These are phyloP conservation scores for Nycticryphes semicollaris DNA, from an alignment of 2,113 vertebrate genomes.

Conservation along the genomic window DNA sequence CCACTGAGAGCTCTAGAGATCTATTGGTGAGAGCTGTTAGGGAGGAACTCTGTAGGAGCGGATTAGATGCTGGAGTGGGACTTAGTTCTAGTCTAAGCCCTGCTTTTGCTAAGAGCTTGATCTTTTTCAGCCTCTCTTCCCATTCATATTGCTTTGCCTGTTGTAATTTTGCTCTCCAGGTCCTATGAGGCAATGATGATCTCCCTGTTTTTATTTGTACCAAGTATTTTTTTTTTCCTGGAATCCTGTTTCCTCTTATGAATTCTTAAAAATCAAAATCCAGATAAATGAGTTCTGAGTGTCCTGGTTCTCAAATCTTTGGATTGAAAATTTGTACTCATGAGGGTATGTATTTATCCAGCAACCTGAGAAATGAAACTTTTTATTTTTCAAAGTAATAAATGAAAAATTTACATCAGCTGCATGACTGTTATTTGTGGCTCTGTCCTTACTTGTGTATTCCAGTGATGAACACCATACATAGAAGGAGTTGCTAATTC, in stretches of 20 bases:
- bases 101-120: background rate
- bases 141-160: background rate
- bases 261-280: background rate
- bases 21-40: background rate
- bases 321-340: background rate
- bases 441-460: background rate
- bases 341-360: background rate
- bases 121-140: background rate
- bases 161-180: background rate
- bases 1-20: background rate
- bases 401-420: background rate
- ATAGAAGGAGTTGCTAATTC: background rate
- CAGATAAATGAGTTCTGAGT: background rate
- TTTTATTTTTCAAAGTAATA: background rate
- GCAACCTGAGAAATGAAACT: background rate
- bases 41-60: background rate
- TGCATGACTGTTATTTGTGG: background rate
- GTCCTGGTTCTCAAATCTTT: background rate
- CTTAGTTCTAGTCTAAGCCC: background rate
- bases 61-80: background rate
- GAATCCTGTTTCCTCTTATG: background rate
- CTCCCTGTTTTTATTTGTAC: background rate
- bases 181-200: background rate
- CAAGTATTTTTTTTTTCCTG: background rate
- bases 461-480: background rate